phyloP scores from a whole-genome alignment of 2,888 invertebrate species.

The Clivina fossor region DNA sequence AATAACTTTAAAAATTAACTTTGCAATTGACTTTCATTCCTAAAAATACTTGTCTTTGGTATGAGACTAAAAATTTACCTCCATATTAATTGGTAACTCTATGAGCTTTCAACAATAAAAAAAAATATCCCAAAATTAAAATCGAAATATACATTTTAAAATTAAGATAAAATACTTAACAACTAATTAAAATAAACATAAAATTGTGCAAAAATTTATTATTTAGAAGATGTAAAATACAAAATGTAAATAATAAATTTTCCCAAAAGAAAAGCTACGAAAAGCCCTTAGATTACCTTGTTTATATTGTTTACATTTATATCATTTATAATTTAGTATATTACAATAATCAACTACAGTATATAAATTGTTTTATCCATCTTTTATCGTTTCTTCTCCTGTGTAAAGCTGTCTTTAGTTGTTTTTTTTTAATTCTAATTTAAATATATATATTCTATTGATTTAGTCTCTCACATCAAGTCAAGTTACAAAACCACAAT shows the following conservation, averaged over 20 bases:
- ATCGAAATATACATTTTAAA: conserved; percentile 16
- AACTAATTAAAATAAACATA: not conserved
- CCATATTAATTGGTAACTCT: conserved; percentile 25
- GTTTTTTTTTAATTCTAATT: conserved; percentile 10
- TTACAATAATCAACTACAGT: conserved; percentile 33
- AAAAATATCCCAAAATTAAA: conserved; percentile 7
- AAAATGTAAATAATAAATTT: conserved; percentile 1
- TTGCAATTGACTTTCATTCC: conserved; percentile 16
- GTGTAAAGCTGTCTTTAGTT: conserved; percentile 25
- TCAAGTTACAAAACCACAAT: conserved; percentile 23
- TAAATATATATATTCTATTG: conserved; percentile 24
- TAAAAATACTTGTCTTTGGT: conserved; percentile 29
- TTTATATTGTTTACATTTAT: conserved; percentile 28
- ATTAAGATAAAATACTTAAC: conserved; percentile 12
- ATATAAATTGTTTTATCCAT: conserved; percentile 31
- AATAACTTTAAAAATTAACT: conserved; percentile 14
- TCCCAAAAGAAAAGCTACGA: no score
- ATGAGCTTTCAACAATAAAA: conserved; percentile 22
- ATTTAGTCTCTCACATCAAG: conserved; percentile 29
- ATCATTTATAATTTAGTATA: conserved; percentile 32
- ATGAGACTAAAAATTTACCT: conserved; percentile 24
- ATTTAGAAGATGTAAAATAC: not conserved
- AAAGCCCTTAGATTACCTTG: conserved; percentile 29
- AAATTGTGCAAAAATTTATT: not conserved
- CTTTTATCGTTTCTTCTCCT: no score